Evolutionary conservation across 2,888 invertebrate species (phyloP).

Genomic region (Nemapogon koenigi): DNA sequence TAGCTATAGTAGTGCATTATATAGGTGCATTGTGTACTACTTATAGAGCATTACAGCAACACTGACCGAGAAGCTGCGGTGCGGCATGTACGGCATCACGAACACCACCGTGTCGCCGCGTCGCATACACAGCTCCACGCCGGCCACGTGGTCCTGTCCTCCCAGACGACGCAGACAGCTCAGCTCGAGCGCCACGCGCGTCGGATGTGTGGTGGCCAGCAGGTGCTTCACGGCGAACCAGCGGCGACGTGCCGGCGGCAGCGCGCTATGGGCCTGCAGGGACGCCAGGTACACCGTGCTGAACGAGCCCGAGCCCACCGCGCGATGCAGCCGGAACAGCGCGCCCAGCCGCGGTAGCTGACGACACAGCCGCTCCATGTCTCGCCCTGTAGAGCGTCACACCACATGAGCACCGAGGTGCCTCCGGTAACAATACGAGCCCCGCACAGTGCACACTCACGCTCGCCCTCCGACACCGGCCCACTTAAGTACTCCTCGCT

Average conservation of each 20-base stretch:
- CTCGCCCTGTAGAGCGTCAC: no score
- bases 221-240: slow-evolving; percentile 87
- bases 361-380: slow-evolving; percentile 45
- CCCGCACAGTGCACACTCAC: no score
- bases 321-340: slow-evolving; percentile 71
- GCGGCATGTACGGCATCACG: slow-evolving; percentile 88
- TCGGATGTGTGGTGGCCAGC: slow-evolving; percentile 85
- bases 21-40: background rate
- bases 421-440: no score
- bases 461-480: no score
- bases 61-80: slow-evolving; percentile 78
- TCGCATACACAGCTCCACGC: slow-evolving; percentile 79
- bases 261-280: slow-evolving; percentile 49
- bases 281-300: slow-evolving; percentile 85
- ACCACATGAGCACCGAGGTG: no score
- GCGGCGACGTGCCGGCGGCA: slow-evolving; percentile 49
- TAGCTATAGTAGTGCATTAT: background rate
- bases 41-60: background rate
- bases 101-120: slow-evolving; percentile 82
- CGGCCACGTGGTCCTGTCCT: slow-evolving; percentile 82
- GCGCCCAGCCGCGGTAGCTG: slow-evolving; percentile 68
- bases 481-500: no score
- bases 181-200: slow-evolving; percentile 80
- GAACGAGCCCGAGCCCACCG: slow-evolving; percentile 86
- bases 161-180: slow-evolving; percentile 75